These are phyloP conservation scores for Sorex maritimensis DNA, from an alignment of 2,797 vertebrate species.

Conservation along the genomic window DNA sequence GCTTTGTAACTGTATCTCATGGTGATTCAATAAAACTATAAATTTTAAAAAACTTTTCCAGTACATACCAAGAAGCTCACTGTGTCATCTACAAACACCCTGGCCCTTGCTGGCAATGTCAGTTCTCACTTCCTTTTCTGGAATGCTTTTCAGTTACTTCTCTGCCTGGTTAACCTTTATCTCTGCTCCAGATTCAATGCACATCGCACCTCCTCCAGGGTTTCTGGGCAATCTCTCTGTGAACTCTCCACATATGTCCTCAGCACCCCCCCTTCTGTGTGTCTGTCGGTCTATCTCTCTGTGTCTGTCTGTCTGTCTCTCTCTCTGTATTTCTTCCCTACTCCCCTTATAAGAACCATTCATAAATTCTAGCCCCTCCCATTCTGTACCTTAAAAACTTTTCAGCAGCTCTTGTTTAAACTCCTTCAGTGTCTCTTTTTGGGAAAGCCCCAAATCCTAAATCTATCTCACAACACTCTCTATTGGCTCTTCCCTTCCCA, in stretches of 20 bases:
- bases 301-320: background rate
- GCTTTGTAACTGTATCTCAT: too few species aligned
- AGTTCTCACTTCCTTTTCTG: background rate
- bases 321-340: too few species aligned
- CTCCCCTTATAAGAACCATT: background rate
- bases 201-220: background rate
- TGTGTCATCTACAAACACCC: background rate
- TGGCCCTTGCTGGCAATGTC: background rate
- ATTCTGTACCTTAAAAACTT: background rate
- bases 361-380: background rate
- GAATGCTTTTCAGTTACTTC: background rate
- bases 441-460: background rate
- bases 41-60: too few species aligned
- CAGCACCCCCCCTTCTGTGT: background rate
- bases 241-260: background rate
- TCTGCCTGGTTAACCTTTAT: background rate
- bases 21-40: too few species aligned
- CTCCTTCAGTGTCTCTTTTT: background rate
- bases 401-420: background rate
- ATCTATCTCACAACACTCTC: fast-evolving
- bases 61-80: background rate
- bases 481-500: background rate
- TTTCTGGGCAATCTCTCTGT: background rate
- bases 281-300: background rate
- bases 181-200: background rate